These are phyloP conservation scores for Orthochromis indermauri DNA, from an alignment of 2,113 vertebrate species.

Conservation along the genomic window DNA sequence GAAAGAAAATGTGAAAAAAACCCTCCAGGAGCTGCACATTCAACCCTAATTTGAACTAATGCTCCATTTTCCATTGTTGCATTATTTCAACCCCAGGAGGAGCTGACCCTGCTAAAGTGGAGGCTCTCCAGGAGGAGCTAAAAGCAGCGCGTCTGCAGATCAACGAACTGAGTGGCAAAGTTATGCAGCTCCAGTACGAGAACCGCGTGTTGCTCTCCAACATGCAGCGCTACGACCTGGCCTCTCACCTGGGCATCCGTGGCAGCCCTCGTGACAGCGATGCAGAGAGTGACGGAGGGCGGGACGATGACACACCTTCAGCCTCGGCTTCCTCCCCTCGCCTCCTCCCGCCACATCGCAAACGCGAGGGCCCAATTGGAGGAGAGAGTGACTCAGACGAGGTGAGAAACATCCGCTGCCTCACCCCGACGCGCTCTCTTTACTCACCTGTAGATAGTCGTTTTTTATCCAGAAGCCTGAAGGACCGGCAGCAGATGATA, in stretches of 20 bases:
- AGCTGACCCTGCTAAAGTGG: slow-evolving; percentile 79
- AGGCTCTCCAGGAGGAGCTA: slow-evolving; percentile 91
- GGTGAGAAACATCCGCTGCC: slow-evolving; percentile 91
- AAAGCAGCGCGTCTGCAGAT: slow-evolving; percentile 92
- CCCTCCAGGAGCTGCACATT: not conserved
- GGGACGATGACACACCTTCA: slow-evolving; percentile 79
- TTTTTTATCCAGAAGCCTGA: slow-evolving; percentile 86
- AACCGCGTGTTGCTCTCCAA: slow-evolving; percentile 97
- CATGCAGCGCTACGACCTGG: slow-evolving; percentile 98
- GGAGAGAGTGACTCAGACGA: slow-evolving; percentile 96
- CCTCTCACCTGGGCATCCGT: slow-evolving; percentile 92
- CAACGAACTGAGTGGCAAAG: slow-evolving; percentile 95
- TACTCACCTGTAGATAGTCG: slow-evolving; percentile 80
- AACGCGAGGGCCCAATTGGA: slow-evolving; percentile 90
- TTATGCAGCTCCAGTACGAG: slow-evolving; percentile 98
- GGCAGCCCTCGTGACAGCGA: slow-evolving; percentile 92
- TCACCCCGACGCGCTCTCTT: slow-evolving; percentile 89
- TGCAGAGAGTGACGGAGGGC: slow-evolving; percentile 88
- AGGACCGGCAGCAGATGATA: slow-evolving; percentile 95
- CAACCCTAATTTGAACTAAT: not conserved
- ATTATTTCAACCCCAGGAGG: slow-evolving; percentile 33
- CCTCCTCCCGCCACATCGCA: slow-evolving; percentile 89
- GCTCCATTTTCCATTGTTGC: slow-evolving; percentile 18
- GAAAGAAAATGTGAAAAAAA: not conserved
- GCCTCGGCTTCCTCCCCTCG: slow-evolving; percentile 53